Base-by-base conservation (phyloP, 2,888 invertebrate species). In the Drosophila falleni region DNA sequence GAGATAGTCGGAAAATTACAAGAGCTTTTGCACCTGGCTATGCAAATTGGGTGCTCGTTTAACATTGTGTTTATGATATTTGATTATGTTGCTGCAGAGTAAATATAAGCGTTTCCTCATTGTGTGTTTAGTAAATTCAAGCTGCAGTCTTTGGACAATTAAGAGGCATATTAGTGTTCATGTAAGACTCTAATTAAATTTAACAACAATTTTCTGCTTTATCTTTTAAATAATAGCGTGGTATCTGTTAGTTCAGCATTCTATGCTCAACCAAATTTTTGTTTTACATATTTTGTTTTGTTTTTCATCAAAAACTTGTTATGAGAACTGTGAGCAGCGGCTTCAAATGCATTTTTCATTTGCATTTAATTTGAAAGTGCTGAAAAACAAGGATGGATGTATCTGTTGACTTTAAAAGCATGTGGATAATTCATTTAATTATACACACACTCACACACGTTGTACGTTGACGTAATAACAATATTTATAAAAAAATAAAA, bases 11-110 rank as follows among this genome's bases (percentile, higher is more conserved):
- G 42, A 10, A 50, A 58, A 70, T 61, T 61, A 70, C 58, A 75
- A 42, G 60, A 44, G 60, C 58, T 63, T 58, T 58, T 58, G 13
- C 64, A 59, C 42, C 42, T 16, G 49, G 13, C 65, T 63, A 87
- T 81, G 84, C 63, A 81, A 84, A 87, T 87, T 62, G 26, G 46
- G 35, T 19, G 41, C 67, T 68, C 44, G 70, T 62, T 81, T 62
- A 54, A 71, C 78, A 81, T 81, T 67, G 64, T 63, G 79, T 67
- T 84, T 60, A 47, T 74, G 59, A 62, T 56, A 64, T 78, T 65
- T 66, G 49, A 23, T 69, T 26, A 6, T 26, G 26, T 46, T 69
- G 46, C 60, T 55, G 65, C 49, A 58, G 58, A 60, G 46, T 41
- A 47, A 51, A 64, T 39, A 71, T 11, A 39, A 47, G n/a, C 19